phyloP scores from a whole-genome alignment of 2,113 vertebrate species.

The Podiceps cristatus region DNA sequence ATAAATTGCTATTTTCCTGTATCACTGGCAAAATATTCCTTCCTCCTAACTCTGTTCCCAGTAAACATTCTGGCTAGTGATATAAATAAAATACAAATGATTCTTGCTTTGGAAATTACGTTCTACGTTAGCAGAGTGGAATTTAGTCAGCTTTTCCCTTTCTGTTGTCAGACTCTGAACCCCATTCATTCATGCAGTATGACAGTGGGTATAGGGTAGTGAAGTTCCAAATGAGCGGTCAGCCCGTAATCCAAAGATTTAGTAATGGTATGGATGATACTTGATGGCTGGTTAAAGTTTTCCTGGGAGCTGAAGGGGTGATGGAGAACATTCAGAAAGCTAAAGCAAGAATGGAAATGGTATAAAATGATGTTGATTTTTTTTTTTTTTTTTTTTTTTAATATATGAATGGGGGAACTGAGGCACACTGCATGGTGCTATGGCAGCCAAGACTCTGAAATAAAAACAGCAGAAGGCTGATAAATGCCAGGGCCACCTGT shows the following conservation, averaged over 20 bases:
- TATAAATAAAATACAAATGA: neutral
- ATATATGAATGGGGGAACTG: neutral
- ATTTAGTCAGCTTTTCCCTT: neutral
- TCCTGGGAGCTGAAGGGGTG: neutral
- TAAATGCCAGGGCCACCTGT: neutral
- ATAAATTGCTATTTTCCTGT: slow-evolving; percentile 8
- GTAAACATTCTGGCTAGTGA: slow-evolving; percentile 22
- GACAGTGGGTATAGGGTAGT: neutral
- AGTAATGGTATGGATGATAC: neutral
- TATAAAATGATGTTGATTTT: neutral
- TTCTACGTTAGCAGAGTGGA: neutral
- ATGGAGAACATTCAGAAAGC: neutral
- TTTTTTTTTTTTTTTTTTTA: no score
- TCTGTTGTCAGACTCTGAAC: neutral
- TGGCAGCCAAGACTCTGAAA: neutral
- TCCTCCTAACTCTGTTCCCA: neutral
- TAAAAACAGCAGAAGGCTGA: neutral
- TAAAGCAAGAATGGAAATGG: neutral
- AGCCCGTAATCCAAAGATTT: neutral
- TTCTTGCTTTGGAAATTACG: neutral
- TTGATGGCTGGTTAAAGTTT: neutral
- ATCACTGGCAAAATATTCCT: neutral
- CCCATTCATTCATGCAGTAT: neutral
- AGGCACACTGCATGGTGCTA: fast-evolving
- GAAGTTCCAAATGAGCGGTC: neutral